Evolutionary conservation across 2,888 invertebrate genomes (phyloP), one percentile per base, ranked within the genome.

Genomic region (Sclerodermus sp.): DNA sequence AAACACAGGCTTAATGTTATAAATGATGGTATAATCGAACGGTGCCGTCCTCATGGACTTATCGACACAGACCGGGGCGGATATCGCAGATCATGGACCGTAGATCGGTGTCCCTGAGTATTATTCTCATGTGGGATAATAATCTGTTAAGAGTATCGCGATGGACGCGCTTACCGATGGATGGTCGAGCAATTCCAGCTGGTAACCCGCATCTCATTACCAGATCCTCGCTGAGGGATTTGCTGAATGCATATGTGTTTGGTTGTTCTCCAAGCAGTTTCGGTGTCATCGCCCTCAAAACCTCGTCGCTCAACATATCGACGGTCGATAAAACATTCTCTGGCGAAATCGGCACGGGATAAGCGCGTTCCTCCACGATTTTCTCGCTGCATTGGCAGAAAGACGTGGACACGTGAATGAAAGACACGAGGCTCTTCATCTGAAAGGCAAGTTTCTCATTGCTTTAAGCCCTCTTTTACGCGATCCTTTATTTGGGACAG

Each of bases 231-330:
- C 93, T 91, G 52, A 97, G 79, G 13, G 93, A 88, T 79, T 97
- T 98, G n/a, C 94, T 95, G 79, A 91, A 94, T 0, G 96, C 93
- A 79, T 98, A 97, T 1, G 96, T 96, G 77, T 98, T 98, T 0
- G 97, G 97, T 49, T 91, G 87, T 1, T 86, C 85, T n/a, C 86
- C 85, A 1, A 91, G 80, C 23, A 92, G 73, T 67, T 85, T 84
- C 1, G 88, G 87, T 34, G 89, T 87, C 49, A 91, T 71, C 55
- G 82, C 78, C 9, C 80, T 79, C 1, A 91, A 72, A 1, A 85
- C 74, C 0, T 87, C 85, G 42, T 88, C 86, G 38, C 87, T 84
- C 83, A 90, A 85, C 79, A 87, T 86, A 14, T 83, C 80, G 0
- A 86, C 81, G 67, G 86, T 79, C 42, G 86, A 81, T 51, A 91